Percentiles rank a stretch among this genome's conserved stretches.
Conservation (phyloP, 2,797 vertebrate genomes). For the Xerus rutilus region DNA sequence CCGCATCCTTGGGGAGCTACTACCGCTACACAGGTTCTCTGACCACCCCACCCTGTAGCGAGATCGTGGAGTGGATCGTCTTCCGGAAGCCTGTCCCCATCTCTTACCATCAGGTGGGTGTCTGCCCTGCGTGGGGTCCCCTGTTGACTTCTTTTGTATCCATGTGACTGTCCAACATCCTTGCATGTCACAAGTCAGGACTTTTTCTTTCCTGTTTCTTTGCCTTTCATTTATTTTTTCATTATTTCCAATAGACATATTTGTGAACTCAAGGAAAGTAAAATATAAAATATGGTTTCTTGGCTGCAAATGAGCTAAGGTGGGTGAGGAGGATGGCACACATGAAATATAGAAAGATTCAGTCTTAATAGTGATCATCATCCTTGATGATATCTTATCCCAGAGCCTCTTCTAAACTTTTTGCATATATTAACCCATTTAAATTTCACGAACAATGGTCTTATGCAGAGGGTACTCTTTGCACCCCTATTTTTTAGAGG, state of each 20-base stretch:
- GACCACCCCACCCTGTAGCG: conserved; percentile 97
- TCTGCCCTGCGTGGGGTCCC: neutral
- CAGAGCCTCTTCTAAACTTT: neutral
- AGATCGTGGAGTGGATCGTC: conserved; percentile 98
- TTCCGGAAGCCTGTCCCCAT: conserved; percentile 95
- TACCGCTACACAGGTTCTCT: conserved; percentile 97
- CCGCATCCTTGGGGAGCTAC: conserved; percentile 94
- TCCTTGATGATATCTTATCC: neutral
- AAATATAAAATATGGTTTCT: neutral
- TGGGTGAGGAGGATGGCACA: neutral
- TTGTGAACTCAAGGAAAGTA: conserved; percentile 16
- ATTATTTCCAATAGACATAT: neutral
- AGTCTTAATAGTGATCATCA: neutral
- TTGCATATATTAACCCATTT: neutral
- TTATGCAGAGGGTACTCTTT: neutral
- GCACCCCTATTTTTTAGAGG: neutral
- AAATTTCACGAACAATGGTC: neutral
- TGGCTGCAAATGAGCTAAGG: neutral
- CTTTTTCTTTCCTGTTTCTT: neutral
- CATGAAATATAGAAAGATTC: neutral
- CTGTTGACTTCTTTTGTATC: neutral
- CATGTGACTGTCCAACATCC: neutral
- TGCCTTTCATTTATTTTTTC: neutral
- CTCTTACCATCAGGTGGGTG: conserved; percentile 96
- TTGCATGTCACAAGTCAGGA: neutral